Evolutionary conservation across 2,797 vertebrate genomes (phyloP).

Genomic region (Pygocentrus nattereri): DNA sequence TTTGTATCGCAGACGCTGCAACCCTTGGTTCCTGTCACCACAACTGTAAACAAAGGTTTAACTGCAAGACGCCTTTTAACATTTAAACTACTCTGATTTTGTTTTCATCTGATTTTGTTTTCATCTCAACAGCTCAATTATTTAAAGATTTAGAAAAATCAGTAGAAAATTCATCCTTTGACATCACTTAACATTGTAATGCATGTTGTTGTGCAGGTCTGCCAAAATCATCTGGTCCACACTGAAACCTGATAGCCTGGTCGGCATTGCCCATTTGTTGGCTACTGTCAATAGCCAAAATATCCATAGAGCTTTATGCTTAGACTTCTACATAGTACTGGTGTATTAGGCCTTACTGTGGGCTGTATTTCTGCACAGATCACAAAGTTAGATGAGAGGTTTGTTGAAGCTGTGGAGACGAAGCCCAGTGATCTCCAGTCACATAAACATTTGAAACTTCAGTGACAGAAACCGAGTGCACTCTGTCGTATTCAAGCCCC

Average conservation of each 20-base stretch:
- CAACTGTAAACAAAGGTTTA: too few species aligned
- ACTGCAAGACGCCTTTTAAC: too few species aligned
- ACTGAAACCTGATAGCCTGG: slow-evolving; percentile 3
- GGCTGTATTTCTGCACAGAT: neutral
- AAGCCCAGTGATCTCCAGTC: neutral
- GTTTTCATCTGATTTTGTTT: too few species aligned
- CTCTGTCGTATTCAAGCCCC: neutral
- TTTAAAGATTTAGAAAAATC: too few species aligned
- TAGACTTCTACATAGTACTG: neutral
- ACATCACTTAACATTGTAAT: neutral
- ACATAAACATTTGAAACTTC: neutral
- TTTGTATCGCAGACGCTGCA: too few species aligned
- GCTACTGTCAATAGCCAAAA: slow-evolving; percentile 15
- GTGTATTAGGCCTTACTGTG: neutral
- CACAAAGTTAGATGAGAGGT: neutral
- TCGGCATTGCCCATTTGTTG: neutral
- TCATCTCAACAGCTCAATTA: too few species aligned
- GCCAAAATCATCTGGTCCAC: neutral
- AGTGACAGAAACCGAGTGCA: neutral
- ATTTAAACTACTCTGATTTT: too few species aligned
- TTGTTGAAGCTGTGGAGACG: neutral
- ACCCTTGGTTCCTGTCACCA: too few species aligned
- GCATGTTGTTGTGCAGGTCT: neutral
- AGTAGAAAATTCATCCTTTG: neutral
- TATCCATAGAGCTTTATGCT: neutral